These are phyloP conservation scores for Palythoa caribaeorum DNA, from an alignment of 92 coral and sea anemone species.

Conservation along the genomic window DNA sequence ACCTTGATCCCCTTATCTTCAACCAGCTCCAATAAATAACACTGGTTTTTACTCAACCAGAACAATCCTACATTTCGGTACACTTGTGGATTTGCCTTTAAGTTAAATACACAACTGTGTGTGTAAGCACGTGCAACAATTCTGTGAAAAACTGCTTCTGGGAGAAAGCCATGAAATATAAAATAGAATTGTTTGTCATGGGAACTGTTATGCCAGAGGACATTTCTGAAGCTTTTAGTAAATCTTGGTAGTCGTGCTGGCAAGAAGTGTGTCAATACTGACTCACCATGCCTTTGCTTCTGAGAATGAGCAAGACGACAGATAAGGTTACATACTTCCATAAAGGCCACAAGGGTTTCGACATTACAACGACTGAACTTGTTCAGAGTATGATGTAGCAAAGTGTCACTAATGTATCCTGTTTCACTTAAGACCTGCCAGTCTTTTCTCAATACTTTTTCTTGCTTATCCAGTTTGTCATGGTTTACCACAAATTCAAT, in stretches of 20 bases:
- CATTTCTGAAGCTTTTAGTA: not conserved
- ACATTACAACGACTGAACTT: conserved; percentile 2
- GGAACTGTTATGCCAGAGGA: not conserved
- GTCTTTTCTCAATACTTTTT: conserved; percentile 6
- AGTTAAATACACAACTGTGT: not conserved
- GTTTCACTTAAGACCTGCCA: conserved; percentile 31
- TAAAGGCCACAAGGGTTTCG: conserved; percentile 3
- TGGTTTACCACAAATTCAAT: conserved; percentile 17
- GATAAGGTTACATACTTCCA: conserved; percentile 2
- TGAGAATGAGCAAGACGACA: conserved; percentile 5
- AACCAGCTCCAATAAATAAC: conserved; percentile 9
- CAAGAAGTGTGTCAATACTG: conserved; percentile 8
- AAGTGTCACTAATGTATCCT: not conserved
- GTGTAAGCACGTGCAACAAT: conserved; percentile 9
- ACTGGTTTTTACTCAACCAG: conserved; percentile 11
- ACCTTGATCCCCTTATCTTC: conserved; percentile 11
- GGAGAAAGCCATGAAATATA: not conserved
- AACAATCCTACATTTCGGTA: conserved; percentile 15
- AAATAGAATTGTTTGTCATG: not conserved
- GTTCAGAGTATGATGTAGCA: not conserved
- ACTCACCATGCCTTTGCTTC: not conserved
- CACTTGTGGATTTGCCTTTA: not conserved
- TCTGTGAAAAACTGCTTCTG: conserved; percentile 26
- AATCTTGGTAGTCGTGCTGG: not conserved
- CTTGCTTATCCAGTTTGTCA: not conserved